Conservation (phyloP, 2,888 invertebrate species). For the Dryocosmus kuriphilus region DNA sequence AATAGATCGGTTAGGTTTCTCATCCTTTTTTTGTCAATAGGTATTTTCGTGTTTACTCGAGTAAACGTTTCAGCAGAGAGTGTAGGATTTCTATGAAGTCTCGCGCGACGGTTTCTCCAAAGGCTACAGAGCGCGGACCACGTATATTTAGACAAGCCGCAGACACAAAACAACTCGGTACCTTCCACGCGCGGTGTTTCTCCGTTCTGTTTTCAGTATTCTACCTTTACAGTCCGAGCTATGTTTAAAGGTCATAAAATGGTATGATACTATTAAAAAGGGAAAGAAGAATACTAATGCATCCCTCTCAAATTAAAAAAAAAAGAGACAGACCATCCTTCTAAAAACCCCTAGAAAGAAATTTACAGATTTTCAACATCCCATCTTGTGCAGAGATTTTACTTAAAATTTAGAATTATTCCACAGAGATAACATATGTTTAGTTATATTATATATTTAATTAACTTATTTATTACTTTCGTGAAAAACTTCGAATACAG, state of each 20-base stretch:
- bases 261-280: neutral
- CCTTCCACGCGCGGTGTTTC: constrained; percentile 45
- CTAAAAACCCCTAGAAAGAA: neutral
- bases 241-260: no score
- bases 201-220: constrained; percentile 48
- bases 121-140: constrained; percentile 47
- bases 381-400: neutral
- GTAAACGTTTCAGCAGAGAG: constrained; percentile 5
- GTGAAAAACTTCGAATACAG: no score
- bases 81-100: constrained; percentile 37
- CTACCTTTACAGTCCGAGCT: constrained; percentile 7
- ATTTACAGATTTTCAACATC: neutral
- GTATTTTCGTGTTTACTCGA: constrained; percentile 25
- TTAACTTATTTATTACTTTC: no score
- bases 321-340: neutral
- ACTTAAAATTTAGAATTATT: neutral
- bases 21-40: neutral
- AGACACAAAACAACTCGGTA: constrained; percentile 58
- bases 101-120: constrained; percentile 38
- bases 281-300: neutral
- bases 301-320: neutral
- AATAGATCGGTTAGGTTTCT: neutral
- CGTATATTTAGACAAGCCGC: constrained; percentile 58
- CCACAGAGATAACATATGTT: no score
- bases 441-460: no score